These are phyloP conservation scores for Australoheros facetus DNA, from an alignment of 2,797 vertebrate genomes.

Conservation along the genomic window DNA sequence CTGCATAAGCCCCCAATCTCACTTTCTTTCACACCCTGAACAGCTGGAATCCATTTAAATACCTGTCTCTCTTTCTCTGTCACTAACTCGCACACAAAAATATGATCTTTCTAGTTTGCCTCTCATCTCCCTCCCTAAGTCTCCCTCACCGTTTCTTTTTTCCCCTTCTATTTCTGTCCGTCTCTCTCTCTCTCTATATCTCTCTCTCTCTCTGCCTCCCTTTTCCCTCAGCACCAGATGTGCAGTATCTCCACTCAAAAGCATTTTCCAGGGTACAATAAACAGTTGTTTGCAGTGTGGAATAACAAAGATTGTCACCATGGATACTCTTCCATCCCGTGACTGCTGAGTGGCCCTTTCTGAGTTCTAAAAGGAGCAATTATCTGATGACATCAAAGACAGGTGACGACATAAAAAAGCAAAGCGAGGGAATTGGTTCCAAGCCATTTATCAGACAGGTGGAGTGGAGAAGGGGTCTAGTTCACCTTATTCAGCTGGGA, in stretches of 20 bases:
- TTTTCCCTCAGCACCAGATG: constrained; percentile 60
- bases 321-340: constrained; percentile 67
- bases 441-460: constrained; percentile 68
- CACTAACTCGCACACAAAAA: constrained; percentile 16
- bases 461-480: constrained; percentile 52
- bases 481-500: constrained; percentile 47
- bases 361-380: constrained; percentile 82
- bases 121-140: constrained; percentile 17
- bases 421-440: constrained; percentile 58
- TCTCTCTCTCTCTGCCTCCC: constrained; percentile 8
- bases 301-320: constrained; percentile 78
- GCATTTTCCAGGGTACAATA: constrained; percentile 58
- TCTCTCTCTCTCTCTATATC: neutral
- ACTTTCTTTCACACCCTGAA: constrained; percentile 10
- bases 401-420: constrained; percentile 65
- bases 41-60: constrained; percentile 21
- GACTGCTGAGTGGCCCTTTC: constrained; percentile 69
- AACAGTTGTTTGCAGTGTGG: constrained; percentile 67
- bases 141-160: constrained; percentile 16
- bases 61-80: constrained; percentile 8
- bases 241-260: constrained; percentile 56
- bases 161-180: constrained; percentile 15
- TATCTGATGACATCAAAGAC: constrained; percentile 85
- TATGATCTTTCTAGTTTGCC: constrained; percentile 22
- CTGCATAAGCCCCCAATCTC: neutral